Evolutionary conservation across 1,140 invertebrate genomes (phyloP), one percentile per base, ranked within the genome.

Genomic region (Anastatus disparis): DNA sequence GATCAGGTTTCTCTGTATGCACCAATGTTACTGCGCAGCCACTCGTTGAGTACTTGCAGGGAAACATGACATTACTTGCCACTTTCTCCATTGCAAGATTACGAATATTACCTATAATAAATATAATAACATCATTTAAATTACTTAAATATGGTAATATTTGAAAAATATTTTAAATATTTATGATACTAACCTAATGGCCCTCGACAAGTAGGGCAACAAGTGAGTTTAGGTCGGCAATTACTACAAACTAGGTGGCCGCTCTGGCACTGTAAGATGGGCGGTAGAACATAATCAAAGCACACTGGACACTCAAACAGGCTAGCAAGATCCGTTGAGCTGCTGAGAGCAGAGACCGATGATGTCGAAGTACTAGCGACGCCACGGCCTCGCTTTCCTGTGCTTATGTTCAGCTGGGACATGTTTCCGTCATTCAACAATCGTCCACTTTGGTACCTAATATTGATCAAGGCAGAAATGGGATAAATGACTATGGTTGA

Each of bases 61-160:
- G 97, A 81, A 99, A 99, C 89, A 97, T 94, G 3, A 99, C 94
- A 76, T 97, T 99, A 71, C 93, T 94, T 9, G 98, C 98, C 7
- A 99, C 97, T 85, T 99, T 99, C 81, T 99, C 98, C 97, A 99
- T 99, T 24, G 96, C 97, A 78, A 99, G 87, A 86, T 99, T 99
- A 71, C 97, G 90, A 78, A 99, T 99, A 85, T 98, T 98, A 68
- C 96, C 96, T 94, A 75, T 9, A 38, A 72, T 24, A 50, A 22
- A 20, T 26, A 50, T 44, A 44, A 9, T 44, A 15, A 44, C 40
- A 44, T 44, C 15, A n/a, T n/a, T n/a, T 44, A 35, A 68, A 61
- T 56, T 15, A 55, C 12, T 12, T 17, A 40, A 24, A 35, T 15
- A 9, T 40, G 29, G 3, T 27, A 42, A 53, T n/a, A 26, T 35